Base-by-base conservation (phyloP, 2,888 invertebrate genomes). In the Notodonta ziczac region DNA sequence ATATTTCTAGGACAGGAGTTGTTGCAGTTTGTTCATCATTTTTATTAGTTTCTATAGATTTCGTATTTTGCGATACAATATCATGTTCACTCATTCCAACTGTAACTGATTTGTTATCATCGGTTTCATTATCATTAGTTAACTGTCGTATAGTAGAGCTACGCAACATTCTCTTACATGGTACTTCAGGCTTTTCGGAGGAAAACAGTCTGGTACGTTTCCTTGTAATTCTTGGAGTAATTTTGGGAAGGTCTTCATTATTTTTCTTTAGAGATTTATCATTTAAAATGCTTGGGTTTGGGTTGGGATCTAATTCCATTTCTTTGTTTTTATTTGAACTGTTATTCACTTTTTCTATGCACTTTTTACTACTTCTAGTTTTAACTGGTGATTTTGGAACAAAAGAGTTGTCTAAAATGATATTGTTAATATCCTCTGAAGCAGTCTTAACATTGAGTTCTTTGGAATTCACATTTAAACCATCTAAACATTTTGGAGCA, bases 111-210 rank as follows among this genome's bases (percentile, higher is more conserved):
- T 32, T 24, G n/a, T 57, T 52, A 32, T 0, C 12, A 39, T 35
- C 13, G 24, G 24, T 16, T 53, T 58, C 13, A 52, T 44, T 16
- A 16, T 50, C 39, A 35, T 39, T 39, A 12, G 24, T 35, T 54
- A 6, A 39, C 35, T 54, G 13, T n/a, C n/a, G 54, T 44, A 51
- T 8, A 60, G 57, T 66, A 40, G 82, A 76, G 73, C 86, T 88
- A 51, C 86, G 83, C 66, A 88, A 71, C 42, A 82, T 70, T 72
- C 87, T 78, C 70, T 85, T 63, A 69, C 60, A 56, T 62, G 70
- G 54, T 44, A 52, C n/a, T 16, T 59, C 51, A 35, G 60, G 39
- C 58, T 82, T 80, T 24, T 65, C 63, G 14, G 81, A 75, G 39
- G 64, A 52, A 44, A 74, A 44, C 24, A 14, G 76, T 69, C 81